Evolutionary conservation across 2,113 vertebrate species (phyloP), one percentile per base, ranked within the genome.

Genomic region (Hemiscyllium ocellatum): DNA sequence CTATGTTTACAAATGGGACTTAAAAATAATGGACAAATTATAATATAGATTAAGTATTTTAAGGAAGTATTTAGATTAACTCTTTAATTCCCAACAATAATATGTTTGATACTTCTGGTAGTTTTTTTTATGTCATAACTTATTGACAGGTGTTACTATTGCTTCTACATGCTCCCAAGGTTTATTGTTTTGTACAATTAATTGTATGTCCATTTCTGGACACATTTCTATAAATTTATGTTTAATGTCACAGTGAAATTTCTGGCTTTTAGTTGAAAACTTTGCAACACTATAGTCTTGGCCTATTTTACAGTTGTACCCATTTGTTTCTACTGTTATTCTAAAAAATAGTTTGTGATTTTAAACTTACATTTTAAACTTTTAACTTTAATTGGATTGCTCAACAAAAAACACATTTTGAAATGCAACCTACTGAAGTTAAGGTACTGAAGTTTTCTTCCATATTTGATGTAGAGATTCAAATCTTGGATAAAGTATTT

Each of bases 41-140:
- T 13, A 4, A 20, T 20, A 47, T 7, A 20, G 42, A 83, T 17
- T 7, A 22, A 1, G 6, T 22, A 47, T 83, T 83, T 83, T 12
- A 56, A 61, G 26, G n/a, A 90, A 19, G 61, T 90, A 90, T 90
- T 90, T 90, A 90, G 87, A 61, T 90, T 50, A 65, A 90, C 52
- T 33, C 29, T 17, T 90, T 65, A 33, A 90, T 33, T 56, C 29
- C 26, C 12, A 33, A 90, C 61, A 17, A 13, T 29, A 20, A 87
- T 86, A 26, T 26, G 24, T 87, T 87, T 87, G 22, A 47, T 52
- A 87, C 42, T 7, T 50, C 3, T 52, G 47, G 15, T 50, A 7
- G 37, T 85, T 87, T 22, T 26, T 52, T 26, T 52, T 50, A 26
- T 5, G 50, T 24, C 24, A 8, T 29, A 29, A 56, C 56, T 15